phyloP scores from a whole-genome alignment of 2,113 vertebrate genomes.

The Nesoenas mayeri region DNA sequence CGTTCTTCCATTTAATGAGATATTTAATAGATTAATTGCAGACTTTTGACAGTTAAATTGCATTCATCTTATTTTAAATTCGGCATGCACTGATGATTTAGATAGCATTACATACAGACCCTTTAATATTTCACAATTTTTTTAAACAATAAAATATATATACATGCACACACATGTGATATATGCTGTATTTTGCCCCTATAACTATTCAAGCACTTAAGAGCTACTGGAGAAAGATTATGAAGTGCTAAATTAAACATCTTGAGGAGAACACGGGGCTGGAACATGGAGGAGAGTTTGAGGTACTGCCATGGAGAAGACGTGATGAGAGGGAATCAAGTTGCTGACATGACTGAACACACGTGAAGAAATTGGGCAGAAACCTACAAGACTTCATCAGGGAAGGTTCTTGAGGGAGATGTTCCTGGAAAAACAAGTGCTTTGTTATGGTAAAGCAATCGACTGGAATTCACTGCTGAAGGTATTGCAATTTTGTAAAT shows the following conservation, averaged over 20 bases:
- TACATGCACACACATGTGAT: neutral
- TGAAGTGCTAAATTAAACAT: neutral
- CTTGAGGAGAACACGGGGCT: neutral
- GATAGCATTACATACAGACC: neutral
- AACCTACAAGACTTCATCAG: neutral
- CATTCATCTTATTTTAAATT: neutral
- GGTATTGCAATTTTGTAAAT: constrained; percentile 13
- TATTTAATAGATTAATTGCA: neutral
- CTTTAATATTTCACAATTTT: neutral
- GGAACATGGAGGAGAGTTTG: neutral
- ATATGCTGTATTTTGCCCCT: neutral
- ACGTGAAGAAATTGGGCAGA: neutral
- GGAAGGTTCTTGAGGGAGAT: neutral
- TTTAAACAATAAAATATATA: neutral
- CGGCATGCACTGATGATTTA: neutral
- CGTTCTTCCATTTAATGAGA: neutral
- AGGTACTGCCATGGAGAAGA: neutral
- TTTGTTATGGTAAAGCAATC: constrained; percentile 17
- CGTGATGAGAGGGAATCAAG: neutral
- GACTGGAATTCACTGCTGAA: constrained; percentile 11
- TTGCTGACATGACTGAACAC: neutral
- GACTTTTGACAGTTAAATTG: neutral
- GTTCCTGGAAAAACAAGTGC: neutral
- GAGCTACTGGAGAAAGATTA: neutral
- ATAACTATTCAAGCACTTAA: neutral